Base-by-base conservation (phyloP, 2,797 vertebrate genomes). In the Hipposideros larvatus region DNA sequence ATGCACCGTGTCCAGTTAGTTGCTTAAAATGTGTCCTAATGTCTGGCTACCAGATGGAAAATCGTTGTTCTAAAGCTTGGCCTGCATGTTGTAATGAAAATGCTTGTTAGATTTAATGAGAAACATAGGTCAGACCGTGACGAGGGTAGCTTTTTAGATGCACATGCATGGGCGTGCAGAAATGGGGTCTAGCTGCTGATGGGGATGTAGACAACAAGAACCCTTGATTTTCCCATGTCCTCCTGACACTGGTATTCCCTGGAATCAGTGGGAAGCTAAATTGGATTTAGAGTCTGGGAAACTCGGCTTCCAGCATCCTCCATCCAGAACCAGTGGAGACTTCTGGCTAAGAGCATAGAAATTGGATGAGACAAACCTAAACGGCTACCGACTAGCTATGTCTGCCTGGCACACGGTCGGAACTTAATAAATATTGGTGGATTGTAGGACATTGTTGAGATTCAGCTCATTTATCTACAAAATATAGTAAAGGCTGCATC, bases 221-320 rank as follows among this genome's bases (percentile, higher is more conserved):
- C 10, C 53, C 77, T 59, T 74, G 73, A 4, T 22, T 90, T 55
- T 43, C 71, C 34, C 3, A 0, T 2, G 34, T 55, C 55, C 9
- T 6, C 31, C 51, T 34, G 15, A n/a, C 7, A 8, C 4, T 5
- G 26, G 6, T 71, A 28, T 53, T 48, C 31, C 57, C 34, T 21
- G 57, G 43, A 46, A 19, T 79, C 26, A 2, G 15, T 59, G 51
- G 37, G 89, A 82, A 37, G 85, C 37, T 34, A 21, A 28, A 24
- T 90, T 88, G 68, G 18, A 46, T 11, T 55, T 1, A 96, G 94
- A 91, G 83, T 89, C 96, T 96, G 90, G 85, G 96, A 71, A 95
- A 93, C 96, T 97, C 37, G 37, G 79, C 90, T 97, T 96, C 98
- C 90, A 94, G 91, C 74, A 6, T 84, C 77, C 86, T 87, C 65